Evolutionary conservation across 2,888 invertebrate species (phyloP).

Genomic region (Fragum whitleyi): DNA sequence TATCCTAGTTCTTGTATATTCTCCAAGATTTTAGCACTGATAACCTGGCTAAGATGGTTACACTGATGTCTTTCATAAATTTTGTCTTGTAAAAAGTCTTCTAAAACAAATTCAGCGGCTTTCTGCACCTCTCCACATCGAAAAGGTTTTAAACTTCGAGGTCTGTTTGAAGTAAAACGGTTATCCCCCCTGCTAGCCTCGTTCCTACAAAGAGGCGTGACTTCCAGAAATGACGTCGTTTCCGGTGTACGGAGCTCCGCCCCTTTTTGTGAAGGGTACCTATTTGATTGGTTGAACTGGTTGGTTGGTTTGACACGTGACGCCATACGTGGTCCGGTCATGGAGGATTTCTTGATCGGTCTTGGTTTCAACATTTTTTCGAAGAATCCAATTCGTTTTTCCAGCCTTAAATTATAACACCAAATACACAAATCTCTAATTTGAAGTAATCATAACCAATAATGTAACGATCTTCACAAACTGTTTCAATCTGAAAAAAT

Average conservation of each 20-base stretch:
- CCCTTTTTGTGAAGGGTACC: slow-evolving; percentile 26
- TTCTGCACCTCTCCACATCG: slow-evolving; percentile 58
- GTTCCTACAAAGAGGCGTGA: slow-evolving; percentile 58
- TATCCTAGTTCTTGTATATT: slow-evolving; percentile 72
- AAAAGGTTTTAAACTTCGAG: slow-evolving; percentile 59
- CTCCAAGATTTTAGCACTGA: slow-evolving; percentile 77
- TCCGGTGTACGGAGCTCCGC: slow-evolving; percentile 43
- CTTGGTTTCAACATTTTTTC: slow-evolving; percentile 10
- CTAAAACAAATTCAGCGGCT: slow-evolving; percentile 61
- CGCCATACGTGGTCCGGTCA: background rate
- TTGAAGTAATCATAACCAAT: background rate
- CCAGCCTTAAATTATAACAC: background rate
- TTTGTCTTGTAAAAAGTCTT: slow-evolving; percentile 67
- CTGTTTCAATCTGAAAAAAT: too few species aligned
- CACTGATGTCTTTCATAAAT: slow-evolving; percentile 75
- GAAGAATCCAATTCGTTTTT: too few species aligned
- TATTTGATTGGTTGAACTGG: background rate
- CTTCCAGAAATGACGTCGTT: slow-evolving; percentile 62
- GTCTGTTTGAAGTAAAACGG: slow-evolving; percentile 58
- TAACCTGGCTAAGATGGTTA: slow-evolving; percentile 73
- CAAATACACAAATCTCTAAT: background rate
- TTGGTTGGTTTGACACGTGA: slow-evolving; percentile 23
- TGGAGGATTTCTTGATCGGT: slow-evolving; percentile 16
- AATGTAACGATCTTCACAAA: background rate
- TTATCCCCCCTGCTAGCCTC: slow-evolving; percentile 28